Evolutionary conservation across 2,888 invertebrate species (phyloP), one percentile per base, ranked within the genome.

Genomic region (Galeruca laticollis): DNA sequence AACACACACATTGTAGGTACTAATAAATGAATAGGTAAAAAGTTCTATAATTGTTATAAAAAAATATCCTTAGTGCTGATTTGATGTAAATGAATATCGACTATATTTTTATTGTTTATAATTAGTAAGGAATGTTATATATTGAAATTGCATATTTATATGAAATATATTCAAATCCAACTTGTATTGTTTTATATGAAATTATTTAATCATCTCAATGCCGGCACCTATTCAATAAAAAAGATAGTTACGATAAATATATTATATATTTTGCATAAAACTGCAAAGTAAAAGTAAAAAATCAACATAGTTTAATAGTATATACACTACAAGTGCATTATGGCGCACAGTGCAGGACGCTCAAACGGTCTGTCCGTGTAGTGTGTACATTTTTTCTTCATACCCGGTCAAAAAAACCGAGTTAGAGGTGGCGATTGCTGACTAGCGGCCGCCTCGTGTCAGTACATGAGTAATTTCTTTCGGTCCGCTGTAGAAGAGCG

Each of bases 91-190:
- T 15, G 18, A 11, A 20, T 9, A 20, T 31, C 3, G 15, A 51
- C 21, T 40, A 40, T 40, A 13, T 40, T 43, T 43, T 43, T 43
- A 43, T 43, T 54, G 13, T 33, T 63, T 63, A 40, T 63, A 37
- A 63, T 47, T 52, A 52, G 13, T 52, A 40, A 52, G 63, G 63
- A 63, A 52, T 63, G 63, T 63, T 63, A 54, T 52, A 31, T 52
- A 63, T 52, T 63, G 49, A 52, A 37, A 31, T 47, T 43, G 15
- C 49, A 31, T 60, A 62, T 62, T 60, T 18, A 18, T 15, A n/a
- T n/a, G n/a, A n/a, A n/a, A n/a, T n/a, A n/a, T n/a, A n/a, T n/a
- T n/a, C n/a, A n/a, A n/a, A n/a, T n/a, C n/a, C n/a, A n/a, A n/a
- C 15, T 60, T 40, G 13, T 18, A 60, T 13, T 60, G 31, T 60